Conservation (phyloP, 2,797 vertebrate genomes). For the Syngnathus acus region DNA sequence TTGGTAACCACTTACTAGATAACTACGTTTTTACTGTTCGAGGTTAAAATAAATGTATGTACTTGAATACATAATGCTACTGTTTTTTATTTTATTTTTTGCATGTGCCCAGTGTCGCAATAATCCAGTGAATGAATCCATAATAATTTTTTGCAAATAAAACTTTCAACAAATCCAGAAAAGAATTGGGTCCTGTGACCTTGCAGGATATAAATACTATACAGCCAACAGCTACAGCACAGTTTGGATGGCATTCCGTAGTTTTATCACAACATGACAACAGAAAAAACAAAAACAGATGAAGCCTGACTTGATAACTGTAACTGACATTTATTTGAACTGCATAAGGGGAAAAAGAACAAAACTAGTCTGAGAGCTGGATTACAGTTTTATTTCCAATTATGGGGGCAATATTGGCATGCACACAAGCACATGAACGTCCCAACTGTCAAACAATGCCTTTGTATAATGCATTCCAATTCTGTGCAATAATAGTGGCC, state of each 20-base stretch:
- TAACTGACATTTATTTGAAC: not conserved
- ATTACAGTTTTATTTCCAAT: not conserved
- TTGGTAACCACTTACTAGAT: constrained; percentile 40
- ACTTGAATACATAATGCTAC: no score
- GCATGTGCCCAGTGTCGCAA: not conserved
- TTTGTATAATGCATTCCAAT: constrained; percentile 8
- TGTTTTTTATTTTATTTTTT: not conserved
- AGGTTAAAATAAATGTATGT: not conserved
- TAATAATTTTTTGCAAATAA: not conserved
- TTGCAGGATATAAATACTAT: not conserved
- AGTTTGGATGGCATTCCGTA: not conserved
- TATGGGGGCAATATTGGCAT: not conserved
- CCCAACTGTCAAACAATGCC: constrained; percentile 5
- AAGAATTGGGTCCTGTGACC: not conserved
- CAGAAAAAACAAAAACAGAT: not conserved
- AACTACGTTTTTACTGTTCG: constrained; percentile 9
- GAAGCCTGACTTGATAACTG: not conserved
- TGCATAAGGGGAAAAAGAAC: not conserved
- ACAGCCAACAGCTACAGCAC: not conserved
- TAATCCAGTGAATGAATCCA: not conserved
- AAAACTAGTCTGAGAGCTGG: not conserved
- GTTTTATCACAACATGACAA: not conserved
- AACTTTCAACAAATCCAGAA: not conserved
- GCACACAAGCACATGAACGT: not conserved
- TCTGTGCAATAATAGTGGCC: constrained; percentile 2